Base-by-base conservation (phyloP, 2,113 vertebrate species). In the Phainopepla nitens region DNA sequence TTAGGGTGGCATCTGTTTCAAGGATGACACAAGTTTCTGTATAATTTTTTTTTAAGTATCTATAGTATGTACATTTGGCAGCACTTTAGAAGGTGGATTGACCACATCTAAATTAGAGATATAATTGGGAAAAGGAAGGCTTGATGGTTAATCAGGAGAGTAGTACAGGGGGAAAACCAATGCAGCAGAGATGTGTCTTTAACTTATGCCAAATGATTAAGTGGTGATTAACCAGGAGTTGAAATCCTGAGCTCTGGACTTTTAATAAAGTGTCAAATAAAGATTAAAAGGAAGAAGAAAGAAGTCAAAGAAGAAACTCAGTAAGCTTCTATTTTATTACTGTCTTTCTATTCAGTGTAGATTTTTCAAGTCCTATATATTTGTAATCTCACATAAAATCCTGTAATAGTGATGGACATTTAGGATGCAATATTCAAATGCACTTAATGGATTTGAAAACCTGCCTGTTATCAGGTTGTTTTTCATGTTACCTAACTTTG, bases 181-280 rank as follows among this genome's bases (percentile, higher is more conserved):
- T 35, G 91, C 71, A 87, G 70, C 39, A 79, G 57, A 82, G 61
- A 91, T 91, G 68, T 84, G 70, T 36, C 66, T 93, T 95, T 85
- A 91, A 72, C 11, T 1, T 84, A 89, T 79, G 81, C 25, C 73
- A 93, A 90, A 49, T 80, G 84, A 96, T 95, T 96, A 94, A 95
- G 41, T 76, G 70, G 57, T 94, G 87, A 96, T 96, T 94, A 95
- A 85, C 54, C 18, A 76, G 54, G 16, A 42, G 78, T 69, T 96
- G 82, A 94, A 91, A 87, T 94, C 87, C 54, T 82, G 91, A 93
- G 54, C 54, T 87, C 45, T 80, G 62, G 69, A 87, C 93, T 93
- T 95, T 82, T 93, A 93, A 94, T 89, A 94, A 94, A 87, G 45
- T 82, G 69, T 87, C 83, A 95, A 95, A 90, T 88, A 89, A 96